phyloP scores from a whole-genome alignment of 2,888 invertebrate genomes.

The Hedychridium roseum region DNA sequence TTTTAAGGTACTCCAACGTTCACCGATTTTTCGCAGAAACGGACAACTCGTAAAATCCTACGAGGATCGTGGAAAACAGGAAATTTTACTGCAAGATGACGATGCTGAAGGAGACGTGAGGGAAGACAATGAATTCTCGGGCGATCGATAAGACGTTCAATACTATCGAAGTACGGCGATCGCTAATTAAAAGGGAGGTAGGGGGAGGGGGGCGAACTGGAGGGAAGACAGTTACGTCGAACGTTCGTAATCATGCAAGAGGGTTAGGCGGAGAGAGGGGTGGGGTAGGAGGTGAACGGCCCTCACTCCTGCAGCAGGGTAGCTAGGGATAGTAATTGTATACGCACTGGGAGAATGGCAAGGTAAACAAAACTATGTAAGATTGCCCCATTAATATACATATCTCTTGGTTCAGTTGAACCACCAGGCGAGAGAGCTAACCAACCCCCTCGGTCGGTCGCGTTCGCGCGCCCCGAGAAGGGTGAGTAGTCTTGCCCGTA shows the following conservation, averaged over 20 bases:
- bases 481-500: slow-evolving; percentile 62
- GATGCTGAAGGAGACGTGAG: too few relatives aligned
- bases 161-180: too few relatives aligned
- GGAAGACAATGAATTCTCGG: too few relatives aligned
- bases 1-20: too few relatives aligned
- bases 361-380: slow-evolving; percentile 65
- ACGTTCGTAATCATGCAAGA: too few relatives aligned
- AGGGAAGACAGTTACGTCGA: neutral
- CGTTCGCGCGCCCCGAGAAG: slow-evolving; percentile 37
- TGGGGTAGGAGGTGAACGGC: slow-evolving; percentile 25
- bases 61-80: too few relatives aligned
- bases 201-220: neutral
- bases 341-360: slow-evolving; percentile 62
- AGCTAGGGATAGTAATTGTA: slow-evolving; percentile 60
- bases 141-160: too few relatives aligned
- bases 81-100: too few relatives aligned
- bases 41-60: too few relatives aligned
- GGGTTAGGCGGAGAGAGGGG: slow-evolving; percentile 6
- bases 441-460: slow-evolving; percentile 27
- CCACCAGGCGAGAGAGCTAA: slow-evolving; percentile 28
- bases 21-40: too few relatives aligned
- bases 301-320: slow-evolving; percentile 31
- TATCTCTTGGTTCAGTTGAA: slow-evolving; percentile 61
- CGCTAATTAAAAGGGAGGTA: slow-evolving; percentile 31
- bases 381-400: slow-evolving; percentile 65